phyloP scores from a whole-genome alignment of 2,888 invertebrate genomes.

The Habroteleia sp. region DNA sequence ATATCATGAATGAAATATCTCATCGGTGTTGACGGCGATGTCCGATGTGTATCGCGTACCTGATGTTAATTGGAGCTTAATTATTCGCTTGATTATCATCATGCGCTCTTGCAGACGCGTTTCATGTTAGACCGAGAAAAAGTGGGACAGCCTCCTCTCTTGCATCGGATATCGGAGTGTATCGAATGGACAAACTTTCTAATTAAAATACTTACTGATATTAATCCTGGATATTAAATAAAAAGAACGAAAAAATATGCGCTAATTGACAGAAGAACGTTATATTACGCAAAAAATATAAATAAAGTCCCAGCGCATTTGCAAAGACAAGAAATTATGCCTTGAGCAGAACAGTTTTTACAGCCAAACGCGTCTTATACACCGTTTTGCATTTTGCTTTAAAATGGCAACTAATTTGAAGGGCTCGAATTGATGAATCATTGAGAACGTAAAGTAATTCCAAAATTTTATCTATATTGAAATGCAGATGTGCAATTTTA shows the following conservation, averaged over 20 bases:
- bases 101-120: constrained; percentile 32
- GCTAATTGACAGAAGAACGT: too few relatives aligned
- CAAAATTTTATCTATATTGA: too few relatives aligned
- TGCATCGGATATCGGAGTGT: constrained; percentile 48
- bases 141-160: constrained; percentile 42
- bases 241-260: background rate
- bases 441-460: too few relatives aligned
- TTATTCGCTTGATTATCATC: constrained; percentile 60
- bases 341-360: too few relatives aligned
- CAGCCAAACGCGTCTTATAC: too few relatives aligned
- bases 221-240: constrained; percentile 50
- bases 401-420: too few relatives aligned
- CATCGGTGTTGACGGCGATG: constrained; percentile 26
- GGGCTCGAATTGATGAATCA: too few relatives aligned
- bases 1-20: constrained; percentile 53
- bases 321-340: too few relatives aligned
- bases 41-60: constrained; percentile 27
- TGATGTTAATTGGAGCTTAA: constrained; percentile 63
- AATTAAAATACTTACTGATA: constrained; percentile 49
- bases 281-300: too few relatives aligned
- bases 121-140: constrained; percentile 30
- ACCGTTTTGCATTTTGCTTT: too few relatives aligned
- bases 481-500: too few relatives aligned
- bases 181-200: constrained; percentile 51
- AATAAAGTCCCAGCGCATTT: too few relatives aligned